Percentiles rank a stretch among this genome's conserved stretches.
Conservation (phyloP, 1,140 invertebrate genomes). For the Leptopilina boulardi region DNA sequence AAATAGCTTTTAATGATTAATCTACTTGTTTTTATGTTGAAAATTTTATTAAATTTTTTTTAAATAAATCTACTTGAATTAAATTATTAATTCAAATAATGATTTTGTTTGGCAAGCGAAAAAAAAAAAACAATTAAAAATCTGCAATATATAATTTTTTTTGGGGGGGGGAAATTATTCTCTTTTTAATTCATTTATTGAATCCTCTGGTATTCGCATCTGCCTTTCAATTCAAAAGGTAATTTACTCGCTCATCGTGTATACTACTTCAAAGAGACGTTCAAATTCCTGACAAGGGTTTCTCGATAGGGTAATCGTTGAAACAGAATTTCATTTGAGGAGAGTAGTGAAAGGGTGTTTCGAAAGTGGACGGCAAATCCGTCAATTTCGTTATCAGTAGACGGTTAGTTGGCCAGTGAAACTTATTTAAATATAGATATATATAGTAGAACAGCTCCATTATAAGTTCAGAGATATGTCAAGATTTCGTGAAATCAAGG, state of each 20-base stretch:
- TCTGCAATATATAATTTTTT: too few relatives aligned
- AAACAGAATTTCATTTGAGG: slow-evolving; percentile 35
- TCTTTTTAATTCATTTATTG: too few relatives aligned
- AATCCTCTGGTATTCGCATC: too few relatives aligned
- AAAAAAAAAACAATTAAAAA: too few relatives aligned
- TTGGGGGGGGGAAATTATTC: too few relatives aligned
- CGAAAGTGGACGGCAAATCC: slow-evolving; percentile 45
- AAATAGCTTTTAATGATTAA: too few relatives aligned
- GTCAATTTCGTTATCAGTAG: slow-evolving; percentile 49
- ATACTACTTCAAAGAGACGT: neutral
- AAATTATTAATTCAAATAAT: too few relatives aligned
- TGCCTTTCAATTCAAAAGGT: neutral
- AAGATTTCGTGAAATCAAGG: slow-evolving; percentile 53
- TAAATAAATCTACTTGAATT: too few relatives aligned
- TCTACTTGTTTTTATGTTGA: too few relatives aligned
- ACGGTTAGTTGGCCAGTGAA: slow-evolving; percentile 47
- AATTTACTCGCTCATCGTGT: neutral
- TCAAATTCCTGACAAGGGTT: neutral
- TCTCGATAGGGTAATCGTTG: neutral
- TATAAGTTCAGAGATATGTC: slow-evolving; percentile 55
- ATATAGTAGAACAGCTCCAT: slow-evolving; percentile 50
- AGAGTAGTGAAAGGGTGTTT: neutral
- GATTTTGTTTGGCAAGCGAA: too few relatives aligned
- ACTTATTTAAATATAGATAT: too few relatives aligned
- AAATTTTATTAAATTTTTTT: too few relatives aligned